Evolutionary conservation across 2,888 invertebrate species (phyloP).

Genomic region (Polydrusus pterygomalis): DNA sequence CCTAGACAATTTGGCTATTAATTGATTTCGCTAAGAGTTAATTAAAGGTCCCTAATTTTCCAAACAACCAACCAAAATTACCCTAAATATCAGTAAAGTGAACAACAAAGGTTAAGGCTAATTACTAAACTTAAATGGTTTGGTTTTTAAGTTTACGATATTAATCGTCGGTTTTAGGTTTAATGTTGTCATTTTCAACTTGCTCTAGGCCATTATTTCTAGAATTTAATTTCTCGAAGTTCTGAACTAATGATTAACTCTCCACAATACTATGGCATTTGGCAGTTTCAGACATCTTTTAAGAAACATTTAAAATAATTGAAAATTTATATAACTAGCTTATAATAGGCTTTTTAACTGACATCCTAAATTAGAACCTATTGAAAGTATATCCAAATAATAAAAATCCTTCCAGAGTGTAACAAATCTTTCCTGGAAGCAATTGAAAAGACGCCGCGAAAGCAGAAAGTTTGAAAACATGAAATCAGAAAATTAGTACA

Average conservation of each 20-base stretch:
- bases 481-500: no score
- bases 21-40: slow-evolving; percentile 41
- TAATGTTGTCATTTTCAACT: slow-evolving; percentile 15
- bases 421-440: no score
- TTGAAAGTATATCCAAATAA: no score
- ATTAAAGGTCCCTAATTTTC: slow-evolving; percentile 43
- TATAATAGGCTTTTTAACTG: no score
- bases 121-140: slow-evolving; percentile 20
- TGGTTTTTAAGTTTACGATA: slow-evolving; percentile 15
- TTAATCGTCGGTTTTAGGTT: slow-evolving; percentile 5
- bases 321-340: no score
- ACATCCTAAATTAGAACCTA: no score
- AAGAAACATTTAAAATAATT: no score
- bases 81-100: slow-evolving; percentile 25
- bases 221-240: slow-evolving; percentile 6
- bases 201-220: slow-evolving; percentile 4
- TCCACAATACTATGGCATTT: not conserved
- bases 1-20: slow-evolving; percentile 33
- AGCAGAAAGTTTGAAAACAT: no score
- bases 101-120: slow-evolving; percentile 16
- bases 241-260: not conserved
- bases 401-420: no score
- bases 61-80: slow-evolving; percentile 22
- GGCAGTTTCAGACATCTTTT: no score
- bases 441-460: no score